Evolutionary conservation across 2,888 invertebrate genomes (phyloP), one percentile per base, ranked within the genome.

Genomic region (Amblyjoppa proteus): DNA sequence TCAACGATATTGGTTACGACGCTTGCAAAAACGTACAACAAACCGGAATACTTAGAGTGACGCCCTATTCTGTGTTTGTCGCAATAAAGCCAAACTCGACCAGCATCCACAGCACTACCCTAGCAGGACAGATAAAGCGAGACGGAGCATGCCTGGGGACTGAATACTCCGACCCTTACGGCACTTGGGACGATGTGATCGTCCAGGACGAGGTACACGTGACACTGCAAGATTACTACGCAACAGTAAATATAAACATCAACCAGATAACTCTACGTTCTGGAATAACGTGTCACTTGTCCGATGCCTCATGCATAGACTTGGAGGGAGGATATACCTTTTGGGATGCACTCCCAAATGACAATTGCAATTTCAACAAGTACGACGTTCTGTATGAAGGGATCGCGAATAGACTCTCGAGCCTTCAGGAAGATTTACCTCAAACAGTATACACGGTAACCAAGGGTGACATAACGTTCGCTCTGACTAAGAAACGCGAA

Each of bases 331-430:
- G 84, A n/a, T 53, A 85, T 53, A 78, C 86, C 0, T 87, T 78
- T 38, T 88, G 88, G 85, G 28, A 73, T 4, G 20, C 71, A 0
- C n/a, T 76, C 9, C 87, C 87, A 0, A n/a, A 31, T 16, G 78
- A 81, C 0, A 70, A 80, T 9, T 87, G 88, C 31, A 38, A 28
- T 4, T 80, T 84, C 13, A 53, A 83, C 5, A 20, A 41, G 0
- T 87, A 87, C 28, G 78, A 80, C 20, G 70, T 84, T 0, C 51
- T 88, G 0, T 87, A 87, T 25, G 69, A 74, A 13, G 87, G 88
- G 9, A 3, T n/a, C 0, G 66, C 78, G 2, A 77, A 73, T 3
- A 78, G 53, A 41, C 34, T 81, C 25, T 5, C 64, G 2, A 56
- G 13, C 9, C 2, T 51, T 11, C n/a, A n/a, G 13, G 56, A 69